Base-by-base conservation (phyloP, 2,888 invertebrate species). In the Synanthedon andrenaeformis region DNA sequence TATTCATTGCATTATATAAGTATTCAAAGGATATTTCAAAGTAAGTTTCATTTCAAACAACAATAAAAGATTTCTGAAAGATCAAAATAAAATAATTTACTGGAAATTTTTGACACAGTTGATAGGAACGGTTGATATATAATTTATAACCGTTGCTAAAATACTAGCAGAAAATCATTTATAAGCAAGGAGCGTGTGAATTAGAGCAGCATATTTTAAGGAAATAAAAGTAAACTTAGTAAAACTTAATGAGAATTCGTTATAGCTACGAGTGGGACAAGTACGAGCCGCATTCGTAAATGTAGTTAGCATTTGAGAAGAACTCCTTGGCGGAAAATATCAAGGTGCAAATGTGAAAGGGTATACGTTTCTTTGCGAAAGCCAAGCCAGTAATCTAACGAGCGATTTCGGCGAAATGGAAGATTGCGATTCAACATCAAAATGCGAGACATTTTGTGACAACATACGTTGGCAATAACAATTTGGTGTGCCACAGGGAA, bases 381-480 rank as follows among this genome's bases (percentile, higher is more conserved):
- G 45, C 14, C 14, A 35, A 35, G 35, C 35, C 10, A 35, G 45
- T 13, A 13, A 45, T 13, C 45, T 45, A 45, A 45, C 45, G 45
- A 45, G 45, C 45, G 45, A n/a, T 13, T 13, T n/a, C n/a, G 45
- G n/a, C 45, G 45, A 14, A 45, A 45, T 45, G 45, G 45, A 45
- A 45, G 45, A 45, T 14, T 45, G 45, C n/a, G 45, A 45, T 45
- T 45, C 8, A 13, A 45, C 13, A 13, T n/a, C 45, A n/a, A 45
- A 42, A 45, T 45, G 45, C 13, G 45, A 13, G 14, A 45, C 45
- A 45, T 45, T 45, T 14, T 45, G 57, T 60, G 63, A 56, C 66
- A 54, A 62, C 70, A 70, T 65, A 61, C 14, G 63, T 62, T 57
- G 57, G 62, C 64, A 58, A 71, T 76, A 72, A 73, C 70, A 70